phyloP scores from a whole-genome alignment of 2,113 vertebrate genomes.

The Oreochromis aureus region DNA sequence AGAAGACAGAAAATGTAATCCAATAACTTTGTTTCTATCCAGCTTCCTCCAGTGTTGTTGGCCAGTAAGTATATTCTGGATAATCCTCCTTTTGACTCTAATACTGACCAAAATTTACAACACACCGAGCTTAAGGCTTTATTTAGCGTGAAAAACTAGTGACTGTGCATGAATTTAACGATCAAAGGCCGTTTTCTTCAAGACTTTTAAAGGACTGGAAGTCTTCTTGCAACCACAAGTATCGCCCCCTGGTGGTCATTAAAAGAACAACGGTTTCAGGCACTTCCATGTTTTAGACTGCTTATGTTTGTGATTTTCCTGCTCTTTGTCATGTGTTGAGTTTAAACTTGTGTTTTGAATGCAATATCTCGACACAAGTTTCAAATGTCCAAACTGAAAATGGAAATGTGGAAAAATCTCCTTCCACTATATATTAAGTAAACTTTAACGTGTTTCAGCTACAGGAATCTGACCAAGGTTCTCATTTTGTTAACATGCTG shows the following conservation, averaged over 20 bases:
- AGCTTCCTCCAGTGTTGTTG: not conserved
- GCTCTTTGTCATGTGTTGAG: fast-evolving
- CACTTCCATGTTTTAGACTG: not conserved
- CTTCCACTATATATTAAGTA: not conserved
- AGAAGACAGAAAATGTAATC: not conserved
- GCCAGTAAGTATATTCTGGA: not conserved
- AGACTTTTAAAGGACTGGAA: not conserved
- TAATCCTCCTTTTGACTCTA: not conserved
- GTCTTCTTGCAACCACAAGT: not conserved
- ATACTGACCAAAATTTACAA: not conserved
- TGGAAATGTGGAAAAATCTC: not conserved
- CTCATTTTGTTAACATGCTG: not conserved
- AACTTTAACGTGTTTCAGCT: not conserved
- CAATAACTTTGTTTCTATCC: not conserved
- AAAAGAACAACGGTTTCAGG: not conserved
- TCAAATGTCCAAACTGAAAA: not conserved
- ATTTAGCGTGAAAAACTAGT: not conserved
- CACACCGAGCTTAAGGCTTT: not conserved
- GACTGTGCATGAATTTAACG: not conserved
- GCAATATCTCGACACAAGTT: not conserved
- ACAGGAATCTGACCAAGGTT: not conserved
- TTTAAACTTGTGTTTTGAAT: not conserved
- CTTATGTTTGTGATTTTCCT: not conserved
- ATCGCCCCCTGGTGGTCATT: not conserved
- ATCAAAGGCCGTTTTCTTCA: not conserved